Percentiles rank a stretch among this genome's conserved stretches.
phyloP scores from a whole-genome alignment of 2,888 invertebrate species.

The Drosophila colorata region DNA sequence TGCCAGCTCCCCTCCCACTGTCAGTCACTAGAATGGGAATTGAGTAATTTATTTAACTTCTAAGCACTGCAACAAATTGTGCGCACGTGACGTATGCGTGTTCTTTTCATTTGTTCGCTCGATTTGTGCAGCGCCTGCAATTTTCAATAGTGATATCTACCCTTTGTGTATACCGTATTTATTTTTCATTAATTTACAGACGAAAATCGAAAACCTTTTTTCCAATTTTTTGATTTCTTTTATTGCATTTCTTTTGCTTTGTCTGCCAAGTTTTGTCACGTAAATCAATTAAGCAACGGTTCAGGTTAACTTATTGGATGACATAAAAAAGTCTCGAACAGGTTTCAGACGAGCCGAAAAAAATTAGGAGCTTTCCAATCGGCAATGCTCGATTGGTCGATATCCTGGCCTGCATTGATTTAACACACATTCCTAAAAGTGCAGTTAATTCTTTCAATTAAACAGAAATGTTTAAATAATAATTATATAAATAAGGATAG shows the following conservation, averaged over 20 bases:
- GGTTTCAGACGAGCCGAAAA: slow-evolving; percentile 31
- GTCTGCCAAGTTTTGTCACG: slow-evolving; percentile 74
- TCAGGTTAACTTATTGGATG: slow-evolving; percentile 44
- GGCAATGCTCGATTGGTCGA: background rate
- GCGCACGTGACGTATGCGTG: slow-evolving; percentile 52
- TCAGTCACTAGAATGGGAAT: slow-evolving; percentile 20
- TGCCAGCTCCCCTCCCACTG: background rate
- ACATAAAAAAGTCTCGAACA: slow-evolving; percentile 41
- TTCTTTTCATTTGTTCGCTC: slow-evolving; percentile 16
- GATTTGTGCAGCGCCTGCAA: slow-evolving; percentile 41
- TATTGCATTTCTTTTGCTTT: slow-evolving; percentile 12
- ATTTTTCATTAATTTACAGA: slow-evolving; percentile 39
- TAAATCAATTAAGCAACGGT: slow-evolving; percentile 70
- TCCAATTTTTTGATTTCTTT: slow-evolving; percentile 12
- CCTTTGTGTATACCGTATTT: slow-evolving; percentile 25
- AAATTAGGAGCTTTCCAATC: background rate
- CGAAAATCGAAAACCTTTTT: slow-evolving; percentile 15
- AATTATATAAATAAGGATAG: too few species aligned
- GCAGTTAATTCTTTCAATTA: too few species aligned
- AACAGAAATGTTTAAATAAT: too few species aligned
- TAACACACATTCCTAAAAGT: too few species aligned
- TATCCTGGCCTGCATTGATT: background rate
- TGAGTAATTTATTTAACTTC: slow-evolving; percentile 62
- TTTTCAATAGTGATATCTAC: slow-evolving; percentile 9
- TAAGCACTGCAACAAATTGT: slow-evolving; percentile 36